Evolutionary conservation across 1,140 invertebrate genomes (phyloP), one percentile per base, ranked within the genome.

Genomic region (Drosophila mayri): DNA sequence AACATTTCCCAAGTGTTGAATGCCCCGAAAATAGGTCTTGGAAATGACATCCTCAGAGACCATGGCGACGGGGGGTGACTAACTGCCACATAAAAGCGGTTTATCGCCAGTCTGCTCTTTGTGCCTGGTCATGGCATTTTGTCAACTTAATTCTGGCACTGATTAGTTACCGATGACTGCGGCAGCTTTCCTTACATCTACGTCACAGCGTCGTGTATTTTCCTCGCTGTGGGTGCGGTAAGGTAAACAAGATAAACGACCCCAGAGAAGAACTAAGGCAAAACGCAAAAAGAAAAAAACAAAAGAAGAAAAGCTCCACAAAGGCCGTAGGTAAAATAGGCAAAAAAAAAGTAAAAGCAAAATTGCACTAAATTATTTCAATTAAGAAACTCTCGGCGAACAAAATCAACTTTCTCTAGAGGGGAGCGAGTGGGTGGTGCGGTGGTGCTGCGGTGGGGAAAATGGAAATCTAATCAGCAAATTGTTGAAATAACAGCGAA

Each of bases 401-500:
- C 32, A 73, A 79, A 44, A 60, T 30, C 37, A 67, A 77, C 74
- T 55, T 68, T 71, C 76, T 49, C 64, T 18, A 10, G n/a, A 1
- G 5, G 7, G 22, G 46, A 10, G 25, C 12, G n/a, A 22, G n/a
- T n/a, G n/a, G n/a, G n/a, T n/a, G n/a, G n/a, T n/a, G n/a, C n/a
- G 12, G 43, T 18, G 47, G 47, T 11, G 30, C 25, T 7, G 8
- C 25, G 12, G 14, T 40, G 35, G 41, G 30, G 8, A 83, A 73
- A 76, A 60, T 79, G 41, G 76, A 87, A 88, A 87, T 87, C 84
- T 88, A 87, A 87, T 87, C 84, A 87, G 76, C 59, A 78, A 88
- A 87, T 87, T 87, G 84, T 88, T 87, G 67, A 83, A 87, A 87
- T 84, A 88, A 80, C 84, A 79, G 65, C 84, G 72, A 83, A 75